Conservation (phyloP, 1,140 invertebrate species). For the Trachymyrmex cornetzi region DNA sequence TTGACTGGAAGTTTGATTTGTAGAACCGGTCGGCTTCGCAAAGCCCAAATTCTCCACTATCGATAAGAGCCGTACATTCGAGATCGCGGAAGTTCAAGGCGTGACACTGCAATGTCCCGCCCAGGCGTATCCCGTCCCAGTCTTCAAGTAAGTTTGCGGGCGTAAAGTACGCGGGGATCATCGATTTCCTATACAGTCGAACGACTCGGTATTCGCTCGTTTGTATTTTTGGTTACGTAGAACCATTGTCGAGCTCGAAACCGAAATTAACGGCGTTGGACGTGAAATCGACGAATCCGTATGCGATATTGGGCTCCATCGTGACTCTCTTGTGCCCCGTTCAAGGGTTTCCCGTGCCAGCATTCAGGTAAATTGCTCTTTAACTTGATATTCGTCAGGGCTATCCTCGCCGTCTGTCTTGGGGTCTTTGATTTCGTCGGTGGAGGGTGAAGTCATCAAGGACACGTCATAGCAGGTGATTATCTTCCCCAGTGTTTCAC, state of each 20-base stretch:
- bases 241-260: conserved; percentile 87
- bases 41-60: conserved; percentile 87
- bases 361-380: conserved; percentile 79
- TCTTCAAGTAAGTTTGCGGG: conserved; percentile 87
- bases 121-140: conserved; percentile 89
- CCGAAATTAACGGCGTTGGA: conserved; percentile 87
- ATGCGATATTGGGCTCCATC: conserved; percentile 77
- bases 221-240: conserved; percentile 77
- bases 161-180: background rate
- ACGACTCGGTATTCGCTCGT: conserved; percentile 30
- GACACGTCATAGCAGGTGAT: conserved; percentile 50
- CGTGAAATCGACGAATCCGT: conserved; percentile 84
- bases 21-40: conserved; percentile 88
- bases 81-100: conserved; percentile 76
- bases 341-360: conserved; percentile 91
- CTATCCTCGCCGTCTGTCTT: conserved; percentile 24
- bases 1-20: conserved; percentile 69
- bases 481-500: conserved; percentile 50
- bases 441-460: conserved; percentile 55
- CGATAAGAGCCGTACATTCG: conserved; percentile 85
- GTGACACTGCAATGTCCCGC: conserved; percentile 87
- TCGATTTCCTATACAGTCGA: conserved; percentile 45
- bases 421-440: conserved; percentile 43
- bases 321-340: conserved; percentile 88
- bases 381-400: conserved; percentile 27